Evolutionary conservation across 1,140 invertebrate genomes (phyloP), one percentile per base, ranked within the genome.

Genomic region (Melitaea cinxia): DNA sequence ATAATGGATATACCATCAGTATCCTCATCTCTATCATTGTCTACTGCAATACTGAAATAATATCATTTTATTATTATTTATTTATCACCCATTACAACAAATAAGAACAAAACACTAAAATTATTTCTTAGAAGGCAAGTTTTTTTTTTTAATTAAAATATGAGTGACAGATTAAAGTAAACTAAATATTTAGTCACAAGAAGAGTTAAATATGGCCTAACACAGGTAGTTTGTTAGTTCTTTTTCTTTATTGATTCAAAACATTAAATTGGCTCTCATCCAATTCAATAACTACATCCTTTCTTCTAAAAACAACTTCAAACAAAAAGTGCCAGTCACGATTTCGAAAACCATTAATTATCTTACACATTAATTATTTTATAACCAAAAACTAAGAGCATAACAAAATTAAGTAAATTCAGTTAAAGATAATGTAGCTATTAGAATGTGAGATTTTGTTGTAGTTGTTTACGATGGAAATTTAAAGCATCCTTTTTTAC

Each of bases 1-100:
- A 91, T 89, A 24, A 91, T 82, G 4, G 88, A 89, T 74, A 91
- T 91, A 1, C 87, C 87, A 77, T 91, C 88, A 37, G 87, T 91
- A 65, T 91, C 88, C 70, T 89, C 88, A 80, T 89, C 87, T 68
- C 84, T 89, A 26, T 89, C 88, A 49, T 65, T 68, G 12, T 78
- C 72, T 28, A 9, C 5, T 19, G 17, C 6, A 21, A 14, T 24
- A 7, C 56, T 59, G 45, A 30, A 49, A 52, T 21, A 30, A 26
- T 33, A 9, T 33, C 7, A 33, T 33, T 26, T 45, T 15, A 45
- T 19, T 6, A 21, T 19, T 2, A n/a, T n/a, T n/a, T n/a, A n/a
- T n/a, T n/a, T n/a, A n/a, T n/a, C n/a, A n/a, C n/a, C n/a, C n/a
- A n/a, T n/a, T n/a, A n/a, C n/a, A n/a, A n/a, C n/a, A n/a, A n/a